Conservation (phyloP, 1,140 invertebrate species). For the Papilio polyxenes region DNA sequence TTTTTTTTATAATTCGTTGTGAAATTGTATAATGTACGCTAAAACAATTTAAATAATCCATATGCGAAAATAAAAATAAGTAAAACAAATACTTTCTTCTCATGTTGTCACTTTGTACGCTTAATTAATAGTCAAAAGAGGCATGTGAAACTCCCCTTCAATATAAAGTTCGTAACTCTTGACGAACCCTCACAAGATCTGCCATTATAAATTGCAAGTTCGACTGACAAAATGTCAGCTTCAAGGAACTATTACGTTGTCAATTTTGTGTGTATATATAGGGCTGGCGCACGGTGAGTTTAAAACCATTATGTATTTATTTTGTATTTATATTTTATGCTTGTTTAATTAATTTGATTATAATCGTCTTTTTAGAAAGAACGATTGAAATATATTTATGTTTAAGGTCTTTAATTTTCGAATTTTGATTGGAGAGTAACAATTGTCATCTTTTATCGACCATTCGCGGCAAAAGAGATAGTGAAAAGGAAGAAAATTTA, state of each 20-base stretch:
- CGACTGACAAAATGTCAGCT: conserved; percentile 54
- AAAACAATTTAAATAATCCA: background rate
- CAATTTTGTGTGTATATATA: conserved; percentile 31
- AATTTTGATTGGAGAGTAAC: no score
- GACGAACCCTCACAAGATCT: conserved; percentile 45
- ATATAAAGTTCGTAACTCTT: conserved; percentile 38
- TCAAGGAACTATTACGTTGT: conserved; percentile 55
- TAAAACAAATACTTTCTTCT: conserved; percentile 25
- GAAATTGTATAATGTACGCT: no score
- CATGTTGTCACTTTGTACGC: conserved; percentile 10
- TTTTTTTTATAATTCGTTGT: no score
- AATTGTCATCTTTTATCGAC: no score
- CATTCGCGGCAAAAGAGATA: no score
- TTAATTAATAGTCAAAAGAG: conserved; percentile 23
- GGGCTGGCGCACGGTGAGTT: conserved; percentile 1
- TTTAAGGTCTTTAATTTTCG: no score
- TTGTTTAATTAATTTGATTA: no score
- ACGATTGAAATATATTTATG: no score
- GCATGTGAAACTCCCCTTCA: conserved; percentile 28
- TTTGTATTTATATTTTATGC: background rate
- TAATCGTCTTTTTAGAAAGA: no score
- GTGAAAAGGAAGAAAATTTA: no score
- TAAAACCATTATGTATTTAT: background rate
- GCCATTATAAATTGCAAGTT: conserved; percentile 45
- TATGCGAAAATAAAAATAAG: background rate